Base-by-base conservation (phyloP, 2,113 vertebrate species). In the Physeter macrocephalus region DNA sequence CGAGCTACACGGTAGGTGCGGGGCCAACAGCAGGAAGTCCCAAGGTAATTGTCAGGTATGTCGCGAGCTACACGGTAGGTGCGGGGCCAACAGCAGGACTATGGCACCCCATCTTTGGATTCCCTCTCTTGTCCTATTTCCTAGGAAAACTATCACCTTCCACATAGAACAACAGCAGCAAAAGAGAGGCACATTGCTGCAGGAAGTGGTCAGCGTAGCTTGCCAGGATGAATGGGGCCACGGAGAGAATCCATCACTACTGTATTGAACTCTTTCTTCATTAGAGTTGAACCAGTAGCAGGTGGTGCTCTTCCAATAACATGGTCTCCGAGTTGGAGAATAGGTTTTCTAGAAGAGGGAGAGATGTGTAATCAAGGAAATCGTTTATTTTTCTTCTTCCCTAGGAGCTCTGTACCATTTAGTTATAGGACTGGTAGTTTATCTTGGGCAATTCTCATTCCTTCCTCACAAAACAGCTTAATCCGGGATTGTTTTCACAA, bases 361-460 rank as follows among this genome's bases (percentile, higher is more conserved):
- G 83, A 92, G 74, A 93, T 97, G 90, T 95, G 89, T 92, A 92
- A 96, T 96, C 93, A 95, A 88, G 61, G 77, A 89, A 83, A 85
- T 92, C 64, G 1, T 98, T 97, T 95, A 85, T 97, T 95, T 97
- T 97, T 90, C 54, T 93, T 88, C 78, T 66, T 90, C 49, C 80
- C 14, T 62, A 62, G 83, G 93, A 97, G 49, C 43, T 49, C 36
- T 78, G 43, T 89, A 49, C 74, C 80, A 90, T 82, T 96, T 92
- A 88, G 74, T 92, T 84, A 83, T 6, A 94, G 43, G 75, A 71
- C 62, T 81, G 59, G 66, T 95, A 95, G 87, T 97, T 98, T 96
- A 95, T 98, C 96, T 97, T 98, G 93, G 75, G 83, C 0, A 5
- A 80, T 87, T 96, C 93, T 94, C 57, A 78, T 95, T 97, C 46